Conservation (phyloP, 1,140 invertebrate genomes). For the Teleopsis dalmanni region DNA sequence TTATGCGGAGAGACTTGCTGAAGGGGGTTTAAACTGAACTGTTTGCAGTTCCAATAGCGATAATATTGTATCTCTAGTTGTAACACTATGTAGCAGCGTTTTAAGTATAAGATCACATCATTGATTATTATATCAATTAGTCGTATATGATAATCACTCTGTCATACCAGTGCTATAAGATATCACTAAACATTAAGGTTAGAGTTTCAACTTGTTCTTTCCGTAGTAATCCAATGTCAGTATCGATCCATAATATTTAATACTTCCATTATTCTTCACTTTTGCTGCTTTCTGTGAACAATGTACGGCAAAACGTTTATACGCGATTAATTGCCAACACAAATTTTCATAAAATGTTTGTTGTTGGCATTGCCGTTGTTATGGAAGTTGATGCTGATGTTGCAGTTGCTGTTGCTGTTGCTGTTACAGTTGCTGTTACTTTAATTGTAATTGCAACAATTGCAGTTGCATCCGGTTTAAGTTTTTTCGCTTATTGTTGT, state of each 20-base stretch:
- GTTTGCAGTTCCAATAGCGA: too few relatives aligned
- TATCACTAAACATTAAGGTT: too few relatives aligned
- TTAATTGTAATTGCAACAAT: constrained; percentile 1
- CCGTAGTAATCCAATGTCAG: not conserved
- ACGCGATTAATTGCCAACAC: constrained; percentile 17
- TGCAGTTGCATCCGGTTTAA: not conserved
- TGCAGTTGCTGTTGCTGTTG: not conserved
- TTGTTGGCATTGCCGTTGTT: constrained; percentile 11
- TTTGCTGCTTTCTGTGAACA: constrained; percentile 5
- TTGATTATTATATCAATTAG: too few relatives aligned
- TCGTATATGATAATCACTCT: too few relatives aligned
- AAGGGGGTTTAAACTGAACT: too few relatives aligned
- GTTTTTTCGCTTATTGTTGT: constrained; percentile 5
- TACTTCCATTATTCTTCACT: not conserved
- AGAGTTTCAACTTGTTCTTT: too few relatives aligned
- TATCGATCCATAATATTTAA: not conserved
- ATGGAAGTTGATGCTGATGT: constrained; percentile 1
- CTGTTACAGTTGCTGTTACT: not conserved
- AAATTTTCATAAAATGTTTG: constrained; percentile 18
- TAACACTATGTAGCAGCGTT: too few relatives aligned
- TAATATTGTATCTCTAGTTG: too few relatives aligned
- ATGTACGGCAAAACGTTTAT: constrained; percentile 13
- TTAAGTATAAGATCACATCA: too few relatives aligned
- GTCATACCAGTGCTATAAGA: too few relatives aligned
- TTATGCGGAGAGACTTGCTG: too few relatives aligned